phyloP scores from a whole-genome alignment of 2,113 vertebrate genomes.

The Poeciliopsis prolifica region DNA sequence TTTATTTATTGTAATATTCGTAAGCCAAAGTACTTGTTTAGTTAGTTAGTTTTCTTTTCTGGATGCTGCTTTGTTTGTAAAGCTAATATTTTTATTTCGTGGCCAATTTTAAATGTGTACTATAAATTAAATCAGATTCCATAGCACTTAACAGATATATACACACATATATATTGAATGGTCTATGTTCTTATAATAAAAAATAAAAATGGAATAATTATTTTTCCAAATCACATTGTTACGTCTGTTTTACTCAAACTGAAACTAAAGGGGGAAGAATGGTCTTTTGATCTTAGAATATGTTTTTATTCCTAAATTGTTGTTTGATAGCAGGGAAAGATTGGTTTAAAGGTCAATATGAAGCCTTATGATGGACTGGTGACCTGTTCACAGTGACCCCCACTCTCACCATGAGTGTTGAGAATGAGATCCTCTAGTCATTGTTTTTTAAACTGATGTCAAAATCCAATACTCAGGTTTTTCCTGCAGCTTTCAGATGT shows the following conservation, averaged over 20 bases:
- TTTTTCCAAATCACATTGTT: slow-evolving; percentile 66
- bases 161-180: slow-evolving; percentile 64
- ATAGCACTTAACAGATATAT: slow-evolving; percentile 38
- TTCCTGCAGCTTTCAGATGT: too few species aligned
- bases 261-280: background rate
- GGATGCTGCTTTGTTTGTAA: slow-evolving; percentile 76
- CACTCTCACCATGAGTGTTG: too few species aligned
- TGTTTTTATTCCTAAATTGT: background rate
- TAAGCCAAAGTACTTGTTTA: slow-evolving; percentile 56
- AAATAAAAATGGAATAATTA: slow-evolving; percentile 75
- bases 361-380: too few species aligned
- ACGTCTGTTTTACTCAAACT: slow-evolving; percentile 30
- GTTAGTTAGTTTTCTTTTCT: slow-evolving; percentile 56
- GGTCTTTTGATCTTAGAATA: background rate
- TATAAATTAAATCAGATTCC: slow-evolving; percentile 70
- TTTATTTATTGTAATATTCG: slow-evolving; percentile 60
- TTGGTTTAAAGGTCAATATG: too few species aligned
- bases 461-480: too few species aligned
- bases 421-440: too few species aligned
- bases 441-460: too few species aligned
- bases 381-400: too few species aligned
- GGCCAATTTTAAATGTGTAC: slow-evolving; percentile 65
- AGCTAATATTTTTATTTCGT: slow-evolving; percentile 71
- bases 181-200: slow-evolving; percentile 79
- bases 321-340: too few species aligned